Evolutionary conservation across 2,113 vertebrate species (phyloP).

Genomic region (Passer domesticus): DNA sequence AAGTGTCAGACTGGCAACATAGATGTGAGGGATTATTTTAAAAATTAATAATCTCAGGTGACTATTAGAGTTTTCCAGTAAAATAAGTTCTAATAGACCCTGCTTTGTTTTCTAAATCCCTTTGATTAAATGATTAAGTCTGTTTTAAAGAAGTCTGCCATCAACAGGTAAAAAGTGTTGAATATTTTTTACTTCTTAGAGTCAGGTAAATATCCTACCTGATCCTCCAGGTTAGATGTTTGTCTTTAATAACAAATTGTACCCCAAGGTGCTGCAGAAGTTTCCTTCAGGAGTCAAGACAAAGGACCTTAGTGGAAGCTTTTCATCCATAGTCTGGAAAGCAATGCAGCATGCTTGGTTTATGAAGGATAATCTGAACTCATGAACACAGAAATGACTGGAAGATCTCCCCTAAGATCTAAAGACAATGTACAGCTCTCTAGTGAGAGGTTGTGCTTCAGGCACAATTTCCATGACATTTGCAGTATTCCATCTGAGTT

Average conservation of each 20-base stretch:
- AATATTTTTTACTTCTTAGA: background rate
- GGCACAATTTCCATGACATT: background rate
- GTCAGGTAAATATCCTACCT: background rate
- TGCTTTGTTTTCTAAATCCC: background rate
- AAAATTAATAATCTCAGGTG: background rate
- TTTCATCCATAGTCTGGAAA: background rate
- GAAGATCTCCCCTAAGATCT: background rate
- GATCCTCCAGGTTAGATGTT: background rate
- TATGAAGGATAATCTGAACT: background rate
- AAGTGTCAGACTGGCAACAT: background rate
- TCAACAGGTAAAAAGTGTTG: fast-evolving
- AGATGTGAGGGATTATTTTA: background rate
- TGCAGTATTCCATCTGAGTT: background rate
- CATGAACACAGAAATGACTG: background rate
- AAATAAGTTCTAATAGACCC: background rate
- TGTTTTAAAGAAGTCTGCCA: background rate
- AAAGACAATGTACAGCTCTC: background rate
- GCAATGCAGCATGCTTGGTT: background rate
- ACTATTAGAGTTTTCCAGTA: background rate
- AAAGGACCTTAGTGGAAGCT: background rate
- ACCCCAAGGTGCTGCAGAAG: background rate
- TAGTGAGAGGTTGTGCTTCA: background rate
- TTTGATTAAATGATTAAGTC: background rate
- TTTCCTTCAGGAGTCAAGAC: background rate
- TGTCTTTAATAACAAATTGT: background rate